Conservation (phyloP, 2,797 vertebrate species). For the Danio tinwini region DNA sequence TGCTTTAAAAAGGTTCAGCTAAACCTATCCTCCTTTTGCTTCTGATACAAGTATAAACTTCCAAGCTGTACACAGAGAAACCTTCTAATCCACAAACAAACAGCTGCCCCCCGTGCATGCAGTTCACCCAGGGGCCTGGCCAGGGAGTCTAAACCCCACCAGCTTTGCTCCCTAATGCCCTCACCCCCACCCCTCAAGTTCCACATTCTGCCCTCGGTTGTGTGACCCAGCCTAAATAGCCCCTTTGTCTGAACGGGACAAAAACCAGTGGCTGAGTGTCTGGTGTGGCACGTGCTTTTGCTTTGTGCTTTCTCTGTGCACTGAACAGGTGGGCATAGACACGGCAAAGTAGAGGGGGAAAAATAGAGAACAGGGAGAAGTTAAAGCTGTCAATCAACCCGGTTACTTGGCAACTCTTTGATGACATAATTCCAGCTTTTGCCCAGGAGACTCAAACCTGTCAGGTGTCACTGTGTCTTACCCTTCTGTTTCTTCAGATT, state of each 20-base stretch:
- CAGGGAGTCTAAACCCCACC: conserved; percentile 67
- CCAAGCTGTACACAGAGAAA: conserved; percentile 2
- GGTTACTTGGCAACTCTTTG: neutral
- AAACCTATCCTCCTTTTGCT: conserved; percentile 48
- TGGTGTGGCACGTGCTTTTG: conserved; percentile 76
- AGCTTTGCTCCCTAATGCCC: conserved; percentile 77
- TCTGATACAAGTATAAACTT: neutral
- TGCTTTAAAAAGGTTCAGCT: neutral
- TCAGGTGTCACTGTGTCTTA: conserved; percentile 15
- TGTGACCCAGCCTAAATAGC: conserved; percentile 69
- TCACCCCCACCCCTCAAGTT: conserved; percentile 57
- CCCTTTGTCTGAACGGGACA: conserved; percentile 78
- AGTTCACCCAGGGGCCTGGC: conserved; percentile 34
- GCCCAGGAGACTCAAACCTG: neutral
- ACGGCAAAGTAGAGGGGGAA: conserved; percentile 54
- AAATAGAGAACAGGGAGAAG: conserved; percentile 5
- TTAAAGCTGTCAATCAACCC: conserved; percentile 13
- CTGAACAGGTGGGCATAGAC: conserved; percentile 78
- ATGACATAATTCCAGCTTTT: neutral
- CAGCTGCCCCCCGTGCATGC: conserved; percentile 37
- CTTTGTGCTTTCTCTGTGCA: conserved; percentile 70
- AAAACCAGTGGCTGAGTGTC: conserved; percentile 73
- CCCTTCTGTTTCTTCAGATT: conserved; percentile 27
- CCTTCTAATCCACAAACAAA: conserved; percentile 36
- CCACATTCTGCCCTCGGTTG: conserved; percentile 71